Evolutionary conservation across 2,113 vertebrate species (phyloP).

Genomic region (Prochilodus magdalenae): DNA sequence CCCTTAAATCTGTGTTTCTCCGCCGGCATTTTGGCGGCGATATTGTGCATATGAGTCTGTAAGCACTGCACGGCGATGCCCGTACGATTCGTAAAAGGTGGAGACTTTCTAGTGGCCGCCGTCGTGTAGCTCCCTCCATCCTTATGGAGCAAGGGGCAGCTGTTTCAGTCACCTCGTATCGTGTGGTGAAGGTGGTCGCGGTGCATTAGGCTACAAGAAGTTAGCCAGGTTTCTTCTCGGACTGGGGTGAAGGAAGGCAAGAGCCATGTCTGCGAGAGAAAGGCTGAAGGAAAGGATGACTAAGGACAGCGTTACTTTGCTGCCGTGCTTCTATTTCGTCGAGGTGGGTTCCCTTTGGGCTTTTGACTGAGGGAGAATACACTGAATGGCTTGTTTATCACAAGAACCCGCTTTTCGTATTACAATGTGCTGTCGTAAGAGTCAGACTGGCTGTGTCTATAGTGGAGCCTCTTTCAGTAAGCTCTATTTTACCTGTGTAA

Average conservation of each 20-base stretch:
- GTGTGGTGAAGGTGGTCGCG: slow-evolving; percentile 48
- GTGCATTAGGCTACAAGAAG: slow-evolving; percentile 45
- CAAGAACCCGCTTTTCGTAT: background rate
- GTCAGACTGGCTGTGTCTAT: background rate
- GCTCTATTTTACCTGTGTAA: background rate
- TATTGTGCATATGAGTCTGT: background rate
- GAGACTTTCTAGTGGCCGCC: background rate
- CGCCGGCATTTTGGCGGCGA: slow-evolving; percentile 35
- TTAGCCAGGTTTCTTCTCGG: slow-evolving; percentile 34
- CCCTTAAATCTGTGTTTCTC: background rate
- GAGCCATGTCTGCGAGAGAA: slow-evolving; percentile 89
- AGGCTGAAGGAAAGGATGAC: slow-evolving; percentile 81
- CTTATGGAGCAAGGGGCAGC: slow-evolving; percentile 74
- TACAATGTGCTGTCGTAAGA: background rate
- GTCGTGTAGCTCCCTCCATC: slow-evolving; percentile 1
- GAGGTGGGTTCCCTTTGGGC: slow-evolving; percentile 84
- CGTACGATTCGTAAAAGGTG: background rate
- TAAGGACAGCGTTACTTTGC: slow-evolving; percentile 94
- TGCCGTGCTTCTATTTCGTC: slow-evolving; percentile 98
- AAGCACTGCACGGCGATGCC: background rate
- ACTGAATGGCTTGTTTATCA: background rate
- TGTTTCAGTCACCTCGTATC: slow-evolving; percentile 43
- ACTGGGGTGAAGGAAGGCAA: slow-evolving; percentile 47
- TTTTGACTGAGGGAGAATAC: background rate
- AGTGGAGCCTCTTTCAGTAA: background rate